Evolutionary conservation across 2,113 vertebrate species (phyloP).

Genomic region (Indicator maculatus): DNA sequence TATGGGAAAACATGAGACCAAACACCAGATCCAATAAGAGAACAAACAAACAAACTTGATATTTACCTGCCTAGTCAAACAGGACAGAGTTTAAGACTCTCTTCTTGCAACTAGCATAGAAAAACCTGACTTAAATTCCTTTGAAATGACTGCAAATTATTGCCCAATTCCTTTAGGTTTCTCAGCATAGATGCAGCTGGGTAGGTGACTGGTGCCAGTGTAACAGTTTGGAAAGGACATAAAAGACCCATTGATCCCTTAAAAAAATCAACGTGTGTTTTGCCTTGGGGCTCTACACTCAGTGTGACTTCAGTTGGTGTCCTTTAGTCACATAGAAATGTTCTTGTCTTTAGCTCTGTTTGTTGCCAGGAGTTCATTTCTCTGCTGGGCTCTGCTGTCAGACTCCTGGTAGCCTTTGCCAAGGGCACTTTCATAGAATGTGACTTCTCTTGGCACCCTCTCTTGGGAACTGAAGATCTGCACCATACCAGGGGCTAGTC

Average conservation of each 20-base stretch:
- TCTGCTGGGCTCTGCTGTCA: neutral
- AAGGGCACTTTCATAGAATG: slow-evolving; percentile 2
- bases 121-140: neutral
- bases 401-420: neutral
- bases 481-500: neutral
- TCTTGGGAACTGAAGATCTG: slow-evolving; percentile 6
- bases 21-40: neutral
- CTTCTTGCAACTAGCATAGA: neutral
- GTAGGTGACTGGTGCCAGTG: neutral
- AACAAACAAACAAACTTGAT: neutral
- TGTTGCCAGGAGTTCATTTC: slow-evolving; percentile 14
- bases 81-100: neutral
- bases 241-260: neutral
- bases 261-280: neutral
- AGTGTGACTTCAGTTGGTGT: neutral
- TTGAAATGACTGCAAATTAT: neutral
- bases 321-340: neutral
- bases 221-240: slow-evolving; percentile 14
- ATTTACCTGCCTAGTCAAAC: neutral
- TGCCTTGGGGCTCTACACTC: neutral
- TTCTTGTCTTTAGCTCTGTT: neutral
- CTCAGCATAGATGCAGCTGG: neutral
- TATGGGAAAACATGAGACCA: neutral
- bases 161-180: neutral
- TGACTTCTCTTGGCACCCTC: neutral